Percentiles rank a stretch among this genome's conserved stretches.
Conservation (phyloP, 2,888 invertebrate genomes). For the Dicyrtoma fusca region DNA sequence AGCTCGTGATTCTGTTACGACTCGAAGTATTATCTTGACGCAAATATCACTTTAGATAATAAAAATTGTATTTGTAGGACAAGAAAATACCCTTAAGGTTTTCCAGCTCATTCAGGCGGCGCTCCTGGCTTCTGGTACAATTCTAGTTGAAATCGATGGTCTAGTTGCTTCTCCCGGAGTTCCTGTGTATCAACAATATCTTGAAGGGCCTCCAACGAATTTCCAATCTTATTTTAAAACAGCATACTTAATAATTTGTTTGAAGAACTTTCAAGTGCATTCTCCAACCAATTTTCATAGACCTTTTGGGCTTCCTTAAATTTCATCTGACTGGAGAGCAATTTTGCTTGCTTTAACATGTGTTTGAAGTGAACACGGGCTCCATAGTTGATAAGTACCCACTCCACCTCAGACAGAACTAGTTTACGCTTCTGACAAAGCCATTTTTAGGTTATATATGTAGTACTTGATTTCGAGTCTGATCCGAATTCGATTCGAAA, state of each 20-base stretch:
- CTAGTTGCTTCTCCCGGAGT: conserved; percentile 71
- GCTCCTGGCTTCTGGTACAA: conserved; percentile 70
- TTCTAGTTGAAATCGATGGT: conserved; percentile 72
- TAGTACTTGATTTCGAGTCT: too few species aligned
- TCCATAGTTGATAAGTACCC: too few species aligned
- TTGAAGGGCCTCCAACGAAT: conserved; percentile 54
- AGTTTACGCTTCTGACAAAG: too few species aligned
- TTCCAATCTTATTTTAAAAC: conserved; percentile 55
- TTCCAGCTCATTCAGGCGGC: conserved; percentile 67
- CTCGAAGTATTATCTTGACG: neutral
- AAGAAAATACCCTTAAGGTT: conserved; percentile 64
- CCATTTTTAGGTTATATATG: too few species aligned
- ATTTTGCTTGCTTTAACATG: neutral
- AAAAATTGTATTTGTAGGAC: neutral
- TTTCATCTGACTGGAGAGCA: neutral
- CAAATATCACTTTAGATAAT: neutral
- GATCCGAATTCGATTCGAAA: too few species aligned
- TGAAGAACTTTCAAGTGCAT: too few species aligned
- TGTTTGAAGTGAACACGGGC: neutral
- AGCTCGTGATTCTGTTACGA: neutral
- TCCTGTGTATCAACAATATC: conserved; percentile 72
- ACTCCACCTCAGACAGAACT: too few species aligned
- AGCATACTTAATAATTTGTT: conserved; percentile 48
- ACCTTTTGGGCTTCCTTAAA: too few species aligned
- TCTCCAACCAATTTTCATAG: too few species aligned